These are phyloP conservation scores for Branchinecta lynchi DNA, from an alignment of 1,140 invertebrate species.

Conservation along the genomic window DNA sequence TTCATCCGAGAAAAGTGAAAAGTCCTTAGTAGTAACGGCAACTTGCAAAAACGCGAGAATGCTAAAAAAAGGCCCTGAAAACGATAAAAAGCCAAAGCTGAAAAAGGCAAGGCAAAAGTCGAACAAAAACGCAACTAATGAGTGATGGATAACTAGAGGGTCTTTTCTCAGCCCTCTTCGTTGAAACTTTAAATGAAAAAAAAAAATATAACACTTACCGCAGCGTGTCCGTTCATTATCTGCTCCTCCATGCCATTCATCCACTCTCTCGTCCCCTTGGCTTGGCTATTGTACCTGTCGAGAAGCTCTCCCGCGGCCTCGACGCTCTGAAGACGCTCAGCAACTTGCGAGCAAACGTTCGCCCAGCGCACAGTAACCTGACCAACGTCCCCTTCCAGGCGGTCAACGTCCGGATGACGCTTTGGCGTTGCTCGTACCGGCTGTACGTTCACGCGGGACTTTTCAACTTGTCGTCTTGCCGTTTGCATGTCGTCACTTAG, in stretches of 20 bases:
- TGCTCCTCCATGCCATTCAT: conserved; percentile 60
- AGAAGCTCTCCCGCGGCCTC: conserved; percentile 69
- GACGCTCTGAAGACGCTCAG: conserved; percentile 70
- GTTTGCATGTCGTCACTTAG: conserved; percentile 76
- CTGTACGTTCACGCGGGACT: conserved; percentile 40
- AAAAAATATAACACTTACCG: no score
- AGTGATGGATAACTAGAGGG: no score
- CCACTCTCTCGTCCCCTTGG: conserved; percentile 72
- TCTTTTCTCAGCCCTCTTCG: no score
- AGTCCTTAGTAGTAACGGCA: no score
- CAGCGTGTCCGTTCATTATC: conserved; percentile 29
- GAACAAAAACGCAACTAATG: no score
- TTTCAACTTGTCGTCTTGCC: conserved; percentile 66
- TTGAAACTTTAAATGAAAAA: no score
- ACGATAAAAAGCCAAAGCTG: no score
- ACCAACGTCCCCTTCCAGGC: conserved; percentile 80
- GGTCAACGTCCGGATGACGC: conserved; percentile 68
- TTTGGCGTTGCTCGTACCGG: conserved; percentile 35
- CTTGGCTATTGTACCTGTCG: conserved; percentile 66
- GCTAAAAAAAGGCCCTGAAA: no score
- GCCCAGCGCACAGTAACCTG: conserved; percentile 76
- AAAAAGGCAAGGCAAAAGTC: no score
- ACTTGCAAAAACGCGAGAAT: no score
- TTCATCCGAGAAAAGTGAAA: no score
- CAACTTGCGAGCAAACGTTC: conserved; percentile 71